Base-by-base conservation (phyloP, 2,888 invertebrate genomes). In the Erebia epiphron region DNA sequence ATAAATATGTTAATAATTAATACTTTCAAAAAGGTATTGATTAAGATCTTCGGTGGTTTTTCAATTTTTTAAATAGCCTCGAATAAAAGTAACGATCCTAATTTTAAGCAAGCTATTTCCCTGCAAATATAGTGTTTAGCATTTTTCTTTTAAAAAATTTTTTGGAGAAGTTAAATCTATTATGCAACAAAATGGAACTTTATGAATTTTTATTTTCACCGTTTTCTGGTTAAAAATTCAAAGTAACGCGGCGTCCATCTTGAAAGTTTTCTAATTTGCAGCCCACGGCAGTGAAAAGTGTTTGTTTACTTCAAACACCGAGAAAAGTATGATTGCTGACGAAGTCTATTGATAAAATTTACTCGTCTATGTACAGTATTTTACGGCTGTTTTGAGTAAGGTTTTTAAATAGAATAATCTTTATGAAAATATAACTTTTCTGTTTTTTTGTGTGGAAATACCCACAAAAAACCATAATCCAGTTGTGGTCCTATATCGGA, bases 191-290 rank as follows among this genome's bases (percentile, higher is more conserved):
- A 18, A 54, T 8, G 66, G 46, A 49, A 43, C 41, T 18, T 65
- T 61, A 60, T 69, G 69, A 72, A 69, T 62, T 69, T 64, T 57
- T 49, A 72, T 69, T 69, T 62, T 14, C 16, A 62, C 41, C 21
- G 13, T 62, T 43, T 69, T 66, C 61, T 57, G 57, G 62, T 72
- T 66, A 62, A 61, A 71, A 68, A 62, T 66, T 67, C 70, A 67
- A 66, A 66, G 70, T 46, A 66, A 66, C 49, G 49, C 62, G 54
- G 61, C 69, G 62, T 62, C 52, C 61, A 49, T 61, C 69, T 72
- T 62, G 43, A 57, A 72, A 72, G 56, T 69, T 72, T 72, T 72
- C 69, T 72, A 69, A 71, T 71, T 66, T 66, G 60, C 52, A 66
- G 26, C 66, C 41, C 60, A 61, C 61, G 70, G 66, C 66, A 61